phyloP scores from a whole-genome alignment of 2,888 invertebrate genomes.

The Philereme transversata region DNA sequence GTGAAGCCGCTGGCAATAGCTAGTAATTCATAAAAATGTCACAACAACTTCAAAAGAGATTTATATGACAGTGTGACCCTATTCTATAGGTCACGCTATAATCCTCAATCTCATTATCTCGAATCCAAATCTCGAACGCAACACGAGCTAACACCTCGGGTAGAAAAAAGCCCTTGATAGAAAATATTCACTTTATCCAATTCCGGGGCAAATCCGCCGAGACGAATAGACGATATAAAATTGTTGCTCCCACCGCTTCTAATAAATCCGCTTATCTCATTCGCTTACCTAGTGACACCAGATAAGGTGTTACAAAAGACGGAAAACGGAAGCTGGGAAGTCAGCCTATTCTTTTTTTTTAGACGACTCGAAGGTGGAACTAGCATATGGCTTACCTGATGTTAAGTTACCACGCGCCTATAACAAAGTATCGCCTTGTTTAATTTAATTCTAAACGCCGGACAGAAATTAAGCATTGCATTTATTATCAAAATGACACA shows the following conservation, averaged over 20 bases:
- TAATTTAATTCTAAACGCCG: too few species aligned
- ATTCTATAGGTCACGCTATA: too few species aligned
- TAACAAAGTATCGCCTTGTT: too few species aligned
- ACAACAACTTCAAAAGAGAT: too few species aligned
- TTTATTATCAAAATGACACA: too few species aligned
- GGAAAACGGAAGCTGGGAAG: neutral
- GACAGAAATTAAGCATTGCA: too few species aligned
- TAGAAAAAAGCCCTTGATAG: conserved; percentile 31
- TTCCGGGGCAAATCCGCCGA: conserved; percentile 47
- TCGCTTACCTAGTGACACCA: conserved; percentile 25
- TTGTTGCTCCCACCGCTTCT: conserved; percentile 52
- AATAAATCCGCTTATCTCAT: conserved; percentile 61
- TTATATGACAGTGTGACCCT: too few species aligned
- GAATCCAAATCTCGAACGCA: conserved; percentile 17
- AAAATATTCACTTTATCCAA: conserved; percentile 60
- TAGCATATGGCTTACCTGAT: too few species aligned
- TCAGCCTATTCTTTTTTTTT: neutral
- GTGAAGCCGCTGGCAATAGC: too few species aligned
- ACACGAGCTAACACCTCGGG: conserved; percentile 23
- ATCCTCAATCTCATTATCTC: conserved; percentile 3
- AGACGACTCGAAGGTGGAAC: too few species aligned
- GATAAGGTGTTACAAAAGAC: neutral
- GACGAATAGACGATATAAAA: conserved; percentile 54
- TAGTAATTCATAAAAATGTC: too few species aligned
- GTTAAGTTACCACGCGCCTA: too few species aligned